Base-by-base conservation (phyloP, 2,797 vertebrate species). In the Sebastes trivittatus region DNA sequence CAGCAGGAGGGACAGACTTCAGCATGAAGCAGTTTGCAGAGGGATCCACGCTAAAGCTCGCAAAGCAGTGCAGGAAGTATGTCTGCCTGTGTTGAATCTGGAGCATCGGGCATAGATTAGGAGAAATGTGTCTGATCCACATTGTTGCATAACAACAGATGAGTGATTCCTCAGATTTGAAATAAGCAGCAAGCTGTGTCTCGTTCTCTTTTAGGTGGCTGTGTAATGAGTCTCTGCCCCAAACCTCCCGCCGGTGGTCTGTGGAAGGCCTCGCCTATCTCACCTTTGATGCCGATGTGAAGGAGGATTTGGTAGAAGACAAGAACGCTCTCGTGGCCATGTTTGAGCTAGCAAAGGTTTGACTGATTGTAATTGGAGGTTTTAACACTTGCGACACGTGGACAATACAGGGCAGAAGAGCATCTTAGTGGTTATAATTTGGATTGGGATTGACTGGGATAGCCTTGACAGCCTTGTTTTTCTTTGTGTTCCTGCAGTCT, bases 11-110 rank as follows among this genome's bases (percentile, higher is more conserved):
- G 65, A 99, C 98, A 0, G 98, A 99, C 91, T 99, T 98, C 87
- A 99, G 98, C 96, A 98, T 99, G 98, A 99, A 99, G 94, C 98
- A 99, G 94, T 99, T 99, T 95, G 98, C 98, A 0, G 98, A 99
- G 88, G 98, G 98, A 81, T 99, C 98, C 60, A 99, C 98, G 0
- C 95, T 98, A 70, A 99, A 98, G 77, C 90, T 99, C 46, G 97
- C 98, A 90, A 99, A 98, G 90, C 98, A 99, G 90, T 99, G 98
- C 93, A 96, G 98, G 83, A 99, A 98, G 98, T 99, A 95, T 88
- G 98, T 80, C 18, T 73, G 30, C 6, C 56, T 78, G 73, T 42
- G 13, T 56, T 63, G 27, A 72, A 55, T 75, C n/a, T 59, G 59
- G 7, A 81, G 36, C 46, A 25, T 25, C 3, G 9, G 22, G 9